Base-by-base conservation (phyloP, 2,113 vertebrate species). In the Phylloscopus trochiloides region DNA sequence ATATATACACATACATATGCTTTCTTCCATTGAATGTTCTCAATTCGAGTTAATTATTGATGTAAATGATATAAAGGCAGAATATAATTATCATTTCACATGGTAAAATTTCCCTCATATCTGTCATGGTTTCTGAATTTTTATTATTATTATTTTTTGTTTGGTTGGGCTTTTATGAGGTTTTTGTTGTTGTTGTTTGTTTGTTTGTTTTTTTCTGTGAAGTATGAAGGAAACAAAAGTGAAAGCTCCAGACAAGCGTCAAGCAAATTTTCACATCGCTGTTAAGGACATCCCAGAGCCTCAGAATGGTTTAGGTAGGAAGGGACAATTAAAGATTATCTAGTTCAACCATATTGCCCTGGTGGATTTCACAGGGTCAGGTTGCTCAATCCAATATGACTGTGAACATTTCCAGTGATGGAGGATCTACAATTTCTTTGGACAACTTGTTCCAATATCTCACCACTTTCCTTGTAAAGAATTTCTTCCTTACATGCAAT, bases 1-100 rank as follows among this genome's bases (percentile, higher is more conserved):
- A 38, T 22, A 17, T 7, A 29, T 26, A 54, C 7, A 25, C 8
- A 38, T 40, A 36, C 0, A 2, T 31, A 19, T 11, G 45, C 2
- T 29, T 91, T 76, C 17, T 76, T 86, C 45, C 6, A n/a, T 11
- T 61, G 36, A 38, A 20, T 77, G 10, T 10, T 79, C 7, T 78
- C 21, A 5, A 45, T 88, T 79, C 14, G 43, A 51, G 2, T 28
- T 63, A 55, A 61, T 40, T 52, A 54, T 34, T 54, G 2, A 48
- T 2, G 5, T 62, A 58, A 81, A 25, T 15, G 0, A 45, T 84
- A 40, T 51, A 32, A 92, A 66, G 2, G 1, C 3, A 86, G 38
- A 73, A 52, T 8, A 28, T n/a, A 28, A 31, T 71, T 52, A 29
- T 55, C 14, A 45, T 10, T 78, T 71, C 12, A 78, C 21, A 42